Evolutionary conservation across 1,140 invertebrate species (phyloP), one percentile per base, ranked within the genome.

Genomic region (Cydia splendana): DNA sequence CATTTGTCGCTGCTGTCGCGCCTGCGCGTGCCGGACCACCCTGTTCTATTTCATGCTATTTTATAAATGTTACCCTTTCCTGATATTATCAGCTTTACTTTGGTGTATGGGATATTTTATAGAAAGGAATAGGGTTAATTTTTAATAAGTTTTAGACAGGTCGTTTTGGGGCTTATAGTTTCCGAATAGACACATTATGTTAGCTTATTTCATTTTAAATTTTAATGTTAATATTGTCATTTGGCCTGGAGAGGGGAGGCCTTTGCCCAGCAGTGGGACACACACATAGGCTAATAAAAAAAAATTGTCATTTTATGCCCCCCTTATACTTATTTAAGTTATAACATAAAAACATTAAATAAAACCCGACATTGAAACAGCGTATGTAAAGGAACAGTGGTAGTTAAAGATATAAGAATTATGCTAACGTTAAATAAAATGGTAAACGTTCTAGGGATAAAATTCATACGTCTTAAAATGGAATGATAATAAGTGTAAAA

Each of bases 1-100:
- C 84, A 84, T 85, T 88, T 83, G 88, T 88, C 80, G 83, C 75
- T 86, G 81, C 87, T 89, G 75, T 80, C 76, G 78, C 79, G 81
- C 51, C 57, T 62, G 57, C 57, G 18, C 57, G 57, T 10, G 51
- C 2, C 51, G 75, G 87, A 87, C 87, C 87, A 89, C 85, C 57
- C 57, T 24, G 20, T 20, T 12, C 57, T 62, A 24, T 62, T 62
- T 62, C 57, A 62, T 24, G 57, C 20, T 57, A 62, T 62, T 62
- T 62, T 62, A 62, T 24, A 24, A 24, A 24, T 62, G 10, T 62
- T 24, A 62, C 57, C 57, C 18, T 24, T 24, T 62, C 18, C 3
- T 24, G 57, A 62, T 62, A 24, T 57, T 57, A 57, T 24, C 57
- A 62, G 57, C 9, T 24, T 7, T 20, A 62, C 9, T 20, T n/a